Evolutionary conservation across 2,113 vertebrate genomes (phyloP).

Genomic region (Otis tarda): DNA sequence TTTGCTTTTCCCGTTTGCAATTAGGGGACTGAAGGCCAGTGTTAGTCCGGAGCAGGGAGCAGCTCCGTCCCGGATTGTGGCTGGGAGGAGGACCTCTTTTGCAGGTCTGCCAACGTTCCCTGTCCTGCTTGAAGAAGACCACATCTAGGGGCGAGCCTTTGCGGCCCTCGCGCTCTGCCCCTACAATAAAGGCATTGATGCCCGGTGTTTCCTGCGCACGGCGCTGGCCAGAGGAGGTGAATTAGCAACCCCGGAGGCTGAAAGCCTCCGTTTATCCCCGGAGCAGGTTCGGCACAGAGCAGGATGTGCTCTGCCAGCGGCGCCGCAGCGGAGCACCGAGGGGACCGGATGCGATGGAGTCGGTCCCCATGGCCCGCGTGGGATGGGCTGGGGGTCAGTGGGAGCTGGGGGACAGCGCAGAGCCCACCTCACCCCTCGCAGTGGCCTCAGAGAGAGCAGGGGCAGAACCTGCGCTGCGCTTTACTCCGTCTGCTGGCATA

Average conservation of each 20-base stretch:
- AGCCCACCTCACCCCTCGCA: neutral
- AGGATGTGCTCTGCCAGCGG: neutral
- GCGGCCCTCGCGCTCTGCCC: neutral
- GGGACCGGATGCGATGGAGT: neutral
- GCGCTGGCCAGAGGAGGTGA: neutral
- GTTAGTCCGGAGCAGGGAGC: neutral
- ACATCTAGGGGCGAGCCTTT: neutral
- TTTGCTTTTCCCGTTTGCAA: neutral
- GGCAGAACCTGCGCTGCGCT: neutral
- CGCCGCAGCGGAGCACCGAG: fast-evolving
- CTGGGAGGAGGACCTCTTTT: neutral
- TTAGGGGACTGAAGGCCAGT: neutral
- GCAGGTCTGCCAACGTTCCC: neutral
- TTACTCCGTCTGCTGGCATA: neutral
- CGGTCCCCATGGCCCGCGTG: fast-evolving
- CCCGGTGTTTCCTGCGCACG: fast-evolving
- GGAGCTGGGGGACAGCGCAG: neutral
- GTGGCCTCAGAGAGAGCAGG: neutral
- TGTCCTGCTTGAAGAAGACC: neutral
- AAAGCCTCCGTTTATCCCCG: neutral
- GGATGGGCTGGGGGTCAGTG: neutral
- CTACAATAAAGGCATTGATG: neutral
- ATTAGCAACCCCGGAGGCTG: neutral
- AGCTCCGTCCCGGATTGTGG: neutral
- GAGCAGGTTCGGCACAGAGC: neutral